Evolutionary conservation across 2,888 invertebrate species (phyloP), one percentile per base, ranked within the genome.

Genomic region (Odontothrips loti): DNA sequence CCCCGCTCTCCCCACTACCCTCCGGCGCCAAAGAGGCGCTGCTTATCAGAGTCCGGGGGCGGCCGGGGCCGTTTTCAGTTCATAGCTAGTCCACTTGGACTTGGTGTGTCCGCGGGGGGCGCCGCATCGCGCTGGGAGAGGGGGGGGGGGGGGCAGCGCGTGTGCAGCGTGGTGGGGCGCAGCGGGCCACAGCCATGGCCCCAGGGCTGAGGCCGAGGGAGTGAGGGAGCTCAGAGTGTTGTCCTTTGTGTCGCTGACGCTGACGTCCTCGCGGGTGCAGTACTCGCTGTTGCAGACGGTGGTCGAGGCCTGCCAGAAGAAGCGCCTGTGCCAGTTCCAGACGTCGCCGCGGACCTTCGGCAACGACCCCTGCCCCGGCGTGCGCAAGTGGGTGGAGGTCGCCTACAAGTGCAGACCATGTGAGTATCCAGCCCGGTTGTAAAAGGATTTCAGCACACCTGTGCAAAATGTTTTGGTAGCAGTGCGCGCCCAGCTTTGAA

Each of bases 321-420:
- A 96, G 88, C 89, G 95, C 79, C 94, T 94, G 86, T 98, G 98
- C 90, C 94, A 94, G 87, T 94, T 98, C 87, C 93, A 94, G 87
- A 96, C 96, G 81, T 94, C 93, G 85, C 93, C 96, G n/a, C 92
- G 93, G 86, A 94, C 95, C 80, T 95, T 96, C 86, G 95, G 95
- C 43, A 93, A 93, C 79, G 97, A 98, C 89, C 97, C 97, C 0
- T 98, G 98, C 87, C 97, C 97, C 17, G 94, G 94, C 34, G 93
- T 95, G 82, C 91, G 94, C 84, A 97, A 98, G 88, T 97, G 96
- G 90, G 95, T 97, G 84, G 96, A 97, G 89, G 96, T 98, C 84
- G 96, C 96, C 85, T 98, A 96, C 90, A 97, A 97, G 89, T 98
- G 98, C 90, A 92, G 96, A 88, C 98, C 98, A 86, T 95, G 98